Conservation (phyloP, 2,888 invertebrate species). For the Scelioninae gen. 1 region DNA sequence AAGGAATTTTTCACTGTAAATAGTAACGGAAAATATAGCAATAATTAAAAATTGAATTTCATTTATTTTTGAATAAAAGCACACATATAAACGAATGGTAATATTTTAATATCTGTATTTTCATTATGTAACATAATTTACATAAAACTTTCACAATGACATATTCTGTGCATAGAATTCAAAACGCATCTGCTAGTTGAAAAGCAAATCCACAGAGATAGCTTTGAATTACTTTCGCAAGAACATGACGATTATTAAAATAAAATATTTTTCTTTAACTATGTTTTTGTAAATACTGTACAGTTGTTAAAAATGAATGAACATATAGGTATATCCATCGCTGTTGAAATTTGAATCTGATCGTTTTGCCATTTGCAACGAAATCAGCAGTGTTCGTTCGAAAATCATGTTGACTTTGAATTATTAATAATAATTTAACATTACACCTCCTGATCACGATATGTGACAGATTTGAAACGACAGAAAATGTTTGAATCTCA, state of each 20-base stretch:
- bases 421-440: conserved; percentile 48
- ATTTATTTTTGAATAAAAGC: too few relatives aligned
- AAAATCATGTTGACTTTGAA: conserved; percentile 18
- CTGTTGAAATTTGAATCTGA: conserved; percentile 27
- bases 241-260: conserved; percentile 50
- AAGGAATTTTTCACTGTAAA: too few relatives aligned
- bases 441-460: conserved; percentile 38
- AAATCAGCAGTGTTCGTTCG: conserved; percentile 30
- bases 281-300: conserved; percentile 64
- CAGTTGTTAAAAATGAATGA: conserved; percentile 59
- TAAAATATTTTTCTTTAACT: conserved; percentile 51
- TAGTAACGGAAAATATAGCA: too few relatives aligned
- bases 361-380: conserved; percentile 15
- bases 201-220: conserved; percentile 45
- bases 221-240: conserved; percentile 44
- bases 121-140: conserved; percentile 70
- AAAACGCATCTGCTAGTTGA: conserved; percentile 55
- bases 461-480: conserved; percentile 35
- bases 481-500: conserved; percentile 32
- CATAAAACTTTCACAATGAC: conserved; percentile 64
- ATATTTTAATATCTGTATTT: conserved; percentile 65
- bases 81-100: conserved; percentile 15
- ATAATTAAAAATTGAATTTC: too few relatives aligned
- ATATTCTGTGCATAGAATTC: conserved; percentile 53
- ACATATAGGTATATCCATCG: conserved; percentile 36